These are phyloP conservation scores for Malaclemys terrapin DNA, from an alignment of 2,113 vertebrate genomes.

Conservation along the genomic window DNA sequence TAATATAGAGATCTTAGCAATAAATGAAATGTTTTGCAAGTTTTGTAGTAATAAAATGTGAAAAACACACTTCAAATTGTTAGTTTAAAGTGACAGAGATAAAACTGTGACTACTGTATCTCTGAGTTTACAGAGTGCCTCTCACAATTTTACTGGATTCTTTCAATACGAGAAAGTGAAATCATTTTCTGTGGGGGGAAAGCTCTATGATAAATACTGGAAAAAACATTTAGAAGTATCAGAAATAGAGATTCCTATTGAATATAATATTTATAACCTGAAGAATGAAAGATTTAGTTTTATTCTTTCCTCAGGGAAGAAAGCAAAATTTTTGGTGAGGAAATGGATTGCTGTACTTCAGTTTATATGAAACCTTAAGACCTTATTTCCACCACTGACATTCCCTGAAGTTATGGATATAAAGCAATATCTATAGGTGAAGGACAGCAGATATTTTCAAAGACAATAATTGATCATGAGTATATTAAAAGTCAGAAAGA, in stretches of 20 bases:
- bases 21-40: not conserved
- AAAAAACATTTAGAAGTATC: not conserved
- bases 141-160: not conserved
- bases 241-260: not conserved
- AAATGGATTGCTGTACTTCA: not conserved
- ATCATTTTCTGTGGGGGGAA: not conserved
- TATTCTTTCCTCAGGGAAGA: not conserved
- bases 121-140: not conserved
- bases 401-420: not conserved
- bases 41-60: not conserved
- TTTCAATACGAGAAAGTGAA: not conserved
- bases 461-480: not conserved
- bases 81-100: not conserved
- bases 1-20: not conserved
- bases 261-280: not conserved
- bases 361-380: not conserved
- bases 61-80: not conserved
- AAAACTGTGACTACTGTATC: not conserved
- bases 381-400: not conserved
- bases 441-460: not conserved
- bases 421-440: not conserved
- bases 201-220: not conserved
- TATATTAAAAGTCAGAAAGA: not conserved
- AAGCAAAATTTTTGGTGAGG: not conserved
- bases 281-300: not conserved